Evolutionary conservation across 2,113 vertebrate genomes (phyloP), one percentile per base, ranked within the genome.

Genomic region (Gavialis gangeticus): DNA sequence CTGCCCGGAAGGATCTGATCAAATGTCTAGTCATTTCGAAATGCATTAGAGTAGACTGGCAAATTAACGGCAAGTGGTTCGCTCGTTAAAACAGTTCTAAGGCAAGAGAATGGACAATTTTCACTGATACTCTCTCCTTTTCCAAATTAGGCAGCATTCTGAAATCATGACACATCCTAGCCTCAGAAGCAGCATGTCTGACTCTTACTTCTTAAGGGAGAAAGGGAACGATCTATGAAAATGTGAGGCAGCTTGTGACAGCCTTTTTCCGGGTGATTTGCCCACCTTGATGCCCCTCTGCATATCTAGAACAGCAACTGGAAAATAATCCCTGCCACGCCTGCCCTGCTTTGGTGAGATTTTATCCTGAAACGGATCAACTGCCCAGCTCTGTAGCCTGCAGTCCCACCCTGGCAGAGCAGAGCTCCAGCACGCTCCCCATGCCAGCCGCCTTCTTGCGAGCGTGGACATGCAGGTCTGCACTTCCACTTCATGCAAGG

Each of bases 91-190:
- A 54, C 75, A 92, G 79, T 94, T 91, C 88, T 69, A 14, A 87
- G 87, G 76, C 97, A 95, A 82, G 62, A 93, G 93, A 88, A 67
- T 81, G 19, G 92, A 75, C 62, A 22, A 96, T 97, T 95, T 96
- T 96, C 96, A 54, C 46, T 25, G 96, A 8, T 94, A 89, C 86
- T 88, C 92, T 94, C 96, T 94, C 92, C 66, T 30, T 76, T 17
- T 92, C 96, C 97, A 97, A 97, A 97, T 97, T 96, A 97, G 97
- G 97, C 7, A 94, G 92, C 95, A 94, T 97, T 95, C 10, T 22
- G 93, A 94, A 37, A 92, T 4, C 90, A 84, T 95, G 96, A 93
- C 95, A 95, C 95, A 93, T 89, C 88, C 4, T 88, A 15, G 93
- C 93, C 93, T 85, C 62, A 56, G 88, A 59, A 91, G 3, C 63